Evolutionary conservation across 2,888 invertebrate genomes (phyloP).

Genomic region (Polyommatus iphigenia): DNA sequence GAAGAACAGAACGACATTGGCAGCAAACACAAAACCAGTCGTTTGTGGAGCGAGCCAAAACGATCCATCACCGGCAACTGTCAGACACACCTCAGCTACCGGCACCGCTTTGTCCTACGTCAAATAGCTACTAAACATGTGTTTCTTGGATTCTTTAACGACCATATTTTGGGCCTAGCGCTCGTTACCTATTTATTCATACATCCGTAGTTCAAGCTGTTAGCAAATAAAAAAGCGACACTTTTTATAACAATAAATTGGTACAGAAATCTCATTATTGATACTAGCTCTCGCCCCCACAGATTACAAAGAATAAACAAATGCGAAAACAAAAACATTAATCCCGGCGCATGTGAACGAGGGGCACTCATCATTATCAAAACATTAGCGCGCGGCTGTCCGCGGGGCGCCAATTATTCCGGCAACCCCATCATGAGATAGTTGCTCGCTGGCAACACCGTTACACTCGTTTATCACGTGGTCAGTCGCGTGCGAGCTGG

Average conservation of each 20-base stretch:
- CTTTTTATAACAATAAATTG: slow-evolving; percentile 34
- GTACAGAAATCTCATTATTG: slow-evolving; percentile 47
- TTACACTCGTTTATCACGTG: slow-evolving; percentile 61
- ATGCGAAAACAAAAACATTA: slow-evolving; percentile 69
- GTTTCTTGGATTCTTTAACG: slow-evolving; percentile 1
- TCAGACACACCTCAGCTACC: slow-evolving; percentile 40
- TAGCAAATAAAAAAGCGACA: slow-evolving; percentile 32
- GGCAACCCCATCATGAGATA: slow-evolving; percentile 70
- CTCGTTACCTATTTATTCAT: not conserved
- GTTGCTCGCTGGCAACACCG: slow-evolving; percentile 68
- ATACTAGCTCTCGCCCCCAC: slow-evolving; percentile 50
- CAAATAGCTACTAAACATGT: slow-evolving; percentile 31
- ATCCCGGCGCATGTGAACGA: slow-evolving; percentile 56
- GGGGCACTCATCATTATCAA: slow-evolving; percentile 72
- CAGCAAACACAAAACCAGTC: not conserved
- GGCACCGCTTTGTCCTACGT: slow-evolving; percentile 37
- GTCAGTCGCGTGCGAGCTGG: slow-evolving; percentile 57
- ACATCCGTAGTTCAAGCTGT: not conserved
- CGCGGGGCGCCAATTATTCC: slow-evolving; percentile 78
- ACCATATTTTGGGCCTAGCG: not conserved
- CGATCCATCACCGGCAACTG: slow-evolving; percentile 50
- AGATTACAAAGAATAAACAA: slow-evolving; percentile 51
- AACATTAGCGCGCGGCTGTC: slow-evolving; percentile 71
- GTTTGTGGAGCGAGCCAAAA: slow-evolving; percentile 45
- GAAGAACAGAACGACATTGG: not conserved